Base-by-base conservation (phyloP, 1,140 invertebrate species). In the Aphidius gifuensis region DNA sequence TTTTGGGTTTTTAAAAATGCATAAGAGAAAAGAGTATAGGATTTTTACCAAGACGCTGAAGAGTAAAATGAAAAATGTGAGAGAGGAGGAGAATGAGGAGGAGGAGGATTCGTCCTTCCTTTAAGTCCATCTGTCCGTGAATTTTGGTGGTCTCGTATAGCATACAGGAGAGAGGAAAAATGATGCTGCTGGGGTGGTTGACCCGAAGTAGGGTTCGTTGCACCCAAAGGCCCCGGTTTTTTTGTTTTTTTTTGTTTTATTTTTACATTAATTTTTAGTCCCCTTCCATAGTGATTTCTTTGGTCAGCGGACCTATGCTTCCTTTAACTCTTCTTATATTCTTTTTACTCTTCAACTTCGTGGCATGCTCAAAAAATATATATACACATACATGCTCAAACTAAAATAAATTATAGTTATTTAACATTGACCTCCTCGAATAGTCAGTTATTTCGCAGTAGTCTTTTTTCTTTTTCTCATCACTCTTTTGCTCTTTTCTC, bases 321-420 rank as follows among this genome's bases (percentile, higher is more conserved):
- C 62, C 46, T 61, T 64, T 9, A 44, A 49, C 62, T 60, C 44
- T 62, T 38, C 32, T 49, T 48, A 44, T 53, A 43, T 4, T 58
- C 51, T 11, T 50, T 60, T 42, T 65, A 49, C 38, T 60, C 65
- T 61, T 65, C 50, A 61, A 58, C 57, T 64, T 43, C 43, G 46
- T 51, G 51, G 44, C 63, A 48, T 75, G 71, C 72, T 71, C 68
- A 66, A 67, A 71, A 62, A 68, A 70, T 71, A 70, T 62, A 62
- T 56, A 51, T 47, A 42, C 9, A 58, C 60, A 39, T 62, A 62
- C 60, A 51, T 47, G 48, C 9, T 58, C 60, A 39, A 40, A 62
- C 54, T 55, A 51, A 73, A 72, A 78, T 73, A 80, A 80, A 80
- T 79, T 80, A 80, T 79, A 80, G 77, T 79, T 77, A 80, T 80